These are phyloP conservation scores for Aporrectodea caliginosa DNA, from an alignment of 1,140 invertebrate species.

Conservation along the genomic window DNA sequence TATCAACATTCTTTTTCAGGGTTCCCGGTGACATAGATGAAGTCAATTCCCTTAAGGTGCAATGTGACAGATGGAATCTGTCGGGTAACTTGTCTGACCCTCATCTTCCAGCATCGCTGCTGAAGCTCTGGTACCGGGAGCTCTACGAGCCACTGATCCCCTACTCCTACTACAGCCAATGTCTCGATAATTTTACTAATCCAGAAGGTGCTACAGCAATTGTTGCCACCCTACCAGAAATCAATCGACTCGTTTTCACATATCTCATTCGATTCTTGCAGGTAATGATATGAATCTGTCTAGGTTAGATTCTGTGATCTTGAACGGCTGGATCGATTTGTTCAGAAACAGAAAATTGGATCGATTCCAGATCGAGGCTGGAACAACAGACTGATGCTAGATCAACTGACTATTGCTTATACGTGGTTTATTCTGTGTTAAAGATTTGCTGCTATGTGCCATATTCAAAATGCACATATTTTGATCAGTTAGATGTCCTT, in stretches of 20 bases:
- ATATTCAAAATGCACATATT: too few relatives aligned
- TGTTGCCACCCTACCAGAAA: constrained; percentile 67
- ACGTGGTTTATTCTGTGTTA: too few relatives aligned
- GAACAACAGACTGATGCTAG: too few relatives aligned
- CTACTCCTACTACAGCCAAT: constrained; percentile 78
- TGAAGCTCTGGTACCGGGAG: constrained; percentile 95
- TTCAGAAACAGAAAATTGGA: too few relatives aligned
- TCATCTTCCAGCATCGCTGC: constrained; percentile 86
- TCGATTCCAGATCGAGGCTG: too few relatives aligned
- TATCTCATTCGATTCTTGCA: constrained; percentile 89
- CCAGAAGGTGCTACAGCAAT: constrained; percentile 68
- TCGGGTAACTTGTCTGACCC: constrained; percentile 67
- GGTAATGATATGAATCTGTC: too few relatives aligned
- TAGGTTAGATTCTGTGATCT: too few relatives aligned
- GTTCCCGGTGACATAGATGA: constrained; percentile 94
- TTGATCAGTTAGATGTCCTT: too few relatives aligned
- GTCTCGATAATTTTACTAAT: constrained; percentile 68
- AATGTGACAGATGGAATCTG: constrained; percentile 81
- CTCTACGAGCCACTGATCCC: constrained; percentile 93
- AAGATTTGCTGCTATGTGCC: too few relatives aligned
- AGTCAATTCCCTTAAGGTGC: constrained; percentile 78
- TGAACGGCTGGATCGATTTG: too few relatives aligned
- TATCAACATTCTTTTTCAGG: constrained; percentile 62
- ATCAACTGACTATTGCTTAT: too few relatives aligned
- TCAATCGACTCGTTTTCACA: constrained; percentile 75